A percentile compares a stretch with the other conserved stretches of the same genome.
Conservation (phyloP, 1,140 invertebrate genomes). For the Aphidius gifuensis region DNA sequence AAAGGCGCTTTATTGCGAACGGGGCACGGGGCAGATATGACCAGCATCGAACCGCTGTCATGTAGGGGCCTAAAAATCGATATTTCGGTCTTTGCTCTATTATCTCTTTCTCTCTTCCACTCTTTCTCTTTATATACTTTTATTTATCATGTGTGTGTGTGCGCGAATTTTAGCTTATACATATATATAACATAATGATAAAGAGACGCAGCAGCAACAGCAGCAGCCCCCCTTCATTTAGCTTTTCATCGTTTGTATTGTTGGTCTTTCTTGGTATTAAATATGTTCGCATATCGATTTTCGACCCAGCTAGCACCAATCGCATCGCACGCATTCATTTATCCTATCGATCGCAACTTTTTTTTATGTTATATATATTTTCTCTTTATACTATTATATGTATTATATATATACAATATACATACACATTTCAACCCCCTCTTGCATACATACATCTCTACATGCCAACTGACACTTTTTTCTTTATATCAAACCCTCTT, state of each 20-base stretch:
- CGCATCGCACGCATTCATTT: slow-evolving; percentile 58
- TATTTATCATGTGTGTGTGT: slow-evolving; percentile 16
- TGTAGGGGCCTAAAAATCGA: slow-evolving; percentile 56
- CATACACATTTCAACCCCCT: no score
- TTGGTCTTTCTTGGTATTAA: neutral
- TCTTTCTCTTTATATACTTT: slow-evolving; percentile 2
- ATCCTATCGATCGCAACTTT: slow-evolving; percentile 51
- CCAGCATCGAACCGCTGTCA: slow-evolving; percentile 50
- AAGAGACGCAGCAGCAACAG: slow-evolving; percentile 3
- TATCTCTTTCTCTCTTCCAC: slow-evolving; percentile 28
- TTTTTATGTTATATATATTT: no score
- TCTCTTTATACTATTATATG: no score
- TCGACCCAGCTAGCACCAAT: slow-evolving; percentile 39
- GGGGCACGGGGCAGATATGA: slow-evolving; percentile 47
- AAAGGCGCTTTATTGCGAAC: slow-evolving; percentile 37
- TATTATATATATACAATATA: no score
- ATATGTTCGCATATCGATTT: slow-evolving; percentile 50
- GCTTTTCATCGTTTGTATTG: neutral
- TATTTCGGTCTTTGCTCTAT: slow-evolving; percentile 58
- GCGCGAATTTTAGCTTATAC: neutral
- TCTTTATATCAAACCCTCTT: no score
- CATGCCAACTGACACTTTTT: no score
- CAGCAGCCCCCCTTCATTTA: slow-evolving; percentile 40
- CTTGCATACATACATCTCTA: no score
- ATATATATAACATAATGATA: neutral